phyloP scores from a whole-genome alignment of 1,140 invertebrate species.

The Odontomachus brunneus region DNA sequence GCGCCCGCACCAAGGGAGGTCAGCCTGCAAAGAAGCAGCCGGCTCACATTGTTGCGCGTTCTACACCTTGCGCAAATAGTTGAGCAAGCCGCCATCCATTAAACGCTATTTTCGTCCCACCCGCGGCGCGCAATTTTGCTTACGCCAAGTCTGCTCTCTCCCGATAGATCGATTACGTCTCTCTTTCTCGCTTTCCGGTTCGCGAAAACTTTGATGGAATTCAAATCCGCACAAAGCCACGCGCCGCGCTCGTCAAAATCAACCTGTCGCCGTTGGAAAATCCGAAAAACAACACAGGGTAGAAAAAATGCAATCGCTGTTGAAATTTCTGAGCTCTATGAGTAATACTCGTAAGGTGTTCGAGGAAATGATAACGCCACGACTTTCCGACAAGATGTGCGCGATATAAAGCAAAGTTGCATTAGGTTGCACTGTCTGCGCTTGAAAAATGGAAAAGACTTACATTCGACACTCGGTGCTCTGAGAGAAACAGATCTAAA shows the following conservation, averaged over 20 bases:
- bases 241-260: background rate
- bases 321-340: too few species aligned
- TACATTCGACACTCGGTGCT: too few species aligned
- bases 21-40: conserved; percentile 42
- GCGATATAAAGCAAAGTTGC: too few species aligned
- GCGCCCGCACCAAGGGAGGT: conserved; percentile 31
- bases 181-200: background rate
- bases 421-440: too few species aligned
- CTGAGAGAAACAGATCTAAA: too few species aligned
- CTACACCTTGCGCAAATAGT: conserved; percentile 68
- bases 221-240: background rate
- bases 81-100: conserved; percentile 60
- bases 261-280: background rate
- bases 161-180: background rate
- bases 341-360: too few species aligned
- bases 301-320: too few species aligned
- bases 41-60: conserved; percentile 55
- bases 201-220: conserved; percentile 3
- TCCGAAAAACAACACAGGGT: too few species aligned
- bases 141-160: background rate
- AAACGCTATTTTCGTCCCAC: conserved; percentile 68
- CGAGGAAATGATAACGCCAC: too few species aligned
- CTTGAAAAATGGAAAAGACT: too few species aligned
- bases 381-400: too few species aligned
- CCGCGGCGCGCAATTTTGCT: background rate